phyloP scores from a whole-genome alignment of 2,797 vertebrate species.

The Silurus aristotelis region DNA sequence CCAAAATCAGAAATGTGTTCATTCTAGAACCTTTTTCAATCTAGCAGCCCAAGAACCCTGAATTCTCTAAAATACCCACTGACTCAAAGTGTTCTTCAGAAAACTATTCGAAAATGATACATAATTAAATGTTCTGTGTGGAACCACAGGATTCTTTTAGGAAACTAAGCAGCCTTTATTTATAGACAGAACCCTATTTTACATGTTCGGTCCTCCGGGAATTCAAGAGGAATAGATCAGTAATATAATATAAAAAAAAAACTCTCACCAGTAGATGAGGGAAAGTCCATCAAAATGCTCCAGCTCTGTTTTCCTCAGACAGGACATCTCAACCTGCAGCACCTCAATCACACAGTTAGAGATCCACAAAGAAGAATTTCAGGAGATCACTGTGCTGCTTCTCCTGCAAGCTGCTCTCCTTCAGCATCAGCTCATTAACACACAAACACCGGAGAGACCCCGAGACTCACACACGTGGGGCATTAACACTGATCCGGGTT shows the following conservation, averaged over 20 bases:
- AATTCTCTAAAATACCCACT: no score
- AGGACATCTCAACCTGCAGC: constrained; percentile 73
- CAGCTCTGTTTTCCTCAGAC: constrained; percentile 77
- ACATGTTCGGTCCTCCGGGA: not conserved
- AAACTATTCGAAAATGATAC: not conserved
- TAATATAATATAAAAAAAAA: no score
- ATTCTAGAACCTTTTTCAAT: no score
- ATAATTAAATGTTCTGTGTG: not conserved
- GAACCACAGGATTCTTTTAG: not conserved
- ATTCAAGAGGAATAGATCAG: not conserved
- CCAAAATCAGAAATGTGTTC: no score
- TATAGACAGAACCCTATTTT: not conserved
- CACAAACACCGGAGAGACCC: constrained; percentile 11
- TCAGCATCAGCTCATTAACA: not conserved
- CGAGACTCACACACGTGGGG: constrained; percentile 6
- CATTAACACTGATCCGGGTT: constrained; percentile 18
- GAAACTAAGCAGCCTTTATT: not conserved
- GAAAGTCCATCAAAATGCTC: constrained; percentile 86
- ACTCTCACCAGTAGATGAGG: constrained; percentile 85
- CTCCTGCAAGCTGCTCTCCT: not conserved
- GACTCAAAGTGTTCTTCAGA: no score
- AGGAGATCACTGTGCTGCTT: not conserved
- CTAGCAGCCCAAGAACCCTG: no score
- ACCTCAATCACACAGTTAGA: not conserved
- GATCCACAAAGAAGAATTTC: not conserved